Evolutionary conservation across 2,797 vertebrate genomes (phyloP).

Genomic region (Pelochelys cantorii): DNA sequence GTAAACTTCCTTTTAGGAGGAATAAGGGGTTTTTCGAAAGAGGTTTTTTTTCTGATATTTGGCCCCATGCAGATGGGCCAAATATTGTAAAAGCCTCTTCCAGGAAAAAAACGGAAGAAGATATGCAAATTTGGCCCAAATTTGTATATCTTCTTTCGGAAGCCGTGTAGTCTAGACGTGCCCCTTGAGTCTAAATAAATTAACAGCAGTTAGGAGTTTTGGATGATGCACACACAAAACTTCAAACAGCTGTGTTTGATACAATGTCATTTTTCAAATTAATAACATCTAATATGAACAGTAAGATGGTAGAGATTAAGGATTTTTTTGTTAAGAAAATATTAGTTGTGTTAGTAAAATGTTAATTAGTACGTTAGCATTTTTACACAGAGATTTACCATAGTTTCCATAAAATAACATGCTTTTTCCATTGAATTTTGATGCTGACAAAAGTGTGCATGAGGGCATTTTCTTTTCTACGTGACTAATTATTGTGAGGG

Average conservation of each 20-base stretch:
- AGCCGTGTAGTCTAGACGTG: too few relatives aligned
- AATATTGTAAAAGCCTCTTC: too few relatives aligned
- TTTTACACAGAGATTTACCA: neutral
- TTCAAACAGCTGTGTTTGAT: neutral
- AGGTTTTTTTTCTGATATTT: too few relatives aligned
- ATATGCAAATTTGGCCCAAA: too few relatives aligned
- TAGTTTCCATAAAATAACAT: neutral
- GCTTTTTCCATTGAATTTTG: neutral
- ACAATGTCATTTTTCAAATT: neutral
- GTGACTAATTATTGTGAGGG: neutral
- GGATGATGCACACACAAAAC: neutral
- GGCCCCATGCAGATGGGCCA: too few relatives aligned
- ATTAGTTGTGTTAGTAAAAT: neutral
- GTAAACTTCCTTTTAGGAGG: too few relatives aligned
- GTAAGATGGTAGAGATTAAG: neutral
- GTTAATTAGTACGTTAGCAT: neutral
- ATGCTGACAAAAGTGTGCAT: fast-evolving
- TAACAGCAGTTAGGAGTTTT: neutral
- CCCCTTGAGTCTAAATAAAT: neutral
- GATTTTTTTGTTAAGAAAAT: neutral
- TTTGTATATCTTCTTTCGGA: too few relatives aligned
- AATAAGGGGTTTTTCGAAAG: too few relatives aligned
- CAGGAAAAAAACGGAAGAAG: too few relatives aligned
- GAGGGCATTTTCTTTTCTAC: neutral
- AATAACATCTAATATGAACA: neutral